phyloP scores from a whole-genome alignment of 2,797 vertebrate genomes.

The Eleutherodactylus coqui region DNA sequence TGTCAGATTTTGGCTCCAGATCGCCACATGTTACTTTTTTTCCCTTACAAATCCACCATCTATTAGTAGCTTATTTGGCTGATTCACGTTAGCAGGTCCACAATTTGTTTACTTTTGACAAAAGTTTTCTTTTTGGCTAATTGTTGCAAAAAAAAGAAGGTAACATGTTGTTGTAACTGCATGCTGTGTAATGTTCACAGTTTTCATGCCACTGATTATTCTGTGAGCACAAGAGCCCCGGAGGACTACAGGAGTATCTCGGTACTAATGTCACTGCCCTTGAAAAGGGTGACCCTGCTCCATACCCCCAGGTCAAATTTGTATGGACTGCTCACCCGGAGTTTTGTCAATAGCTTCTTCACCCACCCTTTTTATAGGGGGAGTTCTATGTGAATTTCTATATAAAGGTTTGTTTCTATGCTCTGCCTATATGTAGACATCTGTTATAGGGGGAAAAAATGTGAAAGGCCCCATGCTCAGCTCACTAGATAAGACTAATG shows the following conservation, averaged over 20 bases:
- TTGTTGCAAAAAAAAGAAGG: no score
- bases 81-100: background rate
- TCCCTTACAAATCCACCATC: background rate
- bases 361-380: background rate
- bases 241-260: conserved; percentile 31
- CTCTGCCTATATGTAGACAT: background rate
- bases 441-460: conserved; percentile 2
- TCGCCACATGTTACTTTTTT: background rate
- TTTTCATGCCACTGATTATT: conserved; percentile 47
- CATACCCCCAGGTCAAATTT: conserved; percentile 34
- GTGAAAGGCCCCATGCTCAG: conserved; percentile 2
- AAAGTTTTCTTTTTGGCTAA: no score
- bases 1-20: conserved; percentile 31
- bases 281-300: conserved; percentile 46
- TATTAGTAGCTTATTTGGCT: no score
- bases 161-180: conserved; percentile 8
- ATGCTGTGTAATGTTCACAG: conserved; percentile 37
- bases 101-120: background rate
- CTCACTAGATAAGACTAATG: conserved; percentile 46
- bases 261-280: conserved; percentile 58
- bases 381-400: background rate
- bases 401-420: background rate
- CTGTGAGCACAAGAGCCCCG: conserved; percentile 47
- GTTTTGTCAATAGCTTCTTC: background rate
- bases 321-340: conserved; percentile 12